These are phyloP conservation scores for Solenodon paradoxus DNA, from an alignment of 2,113 vertebrate genomes.

Conservation along the genomic window DNA sequence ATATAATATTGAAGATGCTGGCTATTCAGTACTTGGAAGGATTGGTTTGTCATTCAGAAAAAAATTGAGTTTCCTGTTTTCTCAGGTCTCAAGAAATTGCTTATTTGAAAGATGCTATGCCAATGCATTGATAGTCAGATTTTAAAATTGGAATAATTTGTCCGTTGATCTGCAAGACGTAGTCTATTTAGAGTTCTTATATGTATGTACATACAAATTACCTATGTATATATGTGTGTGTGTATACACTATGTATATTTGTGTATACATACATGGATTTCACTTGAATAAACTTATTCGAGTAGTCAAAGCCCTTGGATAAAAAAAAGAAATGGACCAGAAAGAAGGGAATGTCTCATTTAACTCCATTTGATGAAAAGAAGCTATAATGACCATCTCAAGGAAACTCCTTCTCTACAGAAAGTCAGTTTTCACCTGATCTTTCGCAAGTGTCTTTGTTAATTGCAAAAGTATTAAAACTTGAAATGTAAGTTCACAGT, in stretches of 20 bases:
- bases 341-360: not conserved
- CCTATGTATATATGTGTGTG: not conserved
- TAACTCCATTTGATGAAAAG: not conserved
- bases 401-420: not conserved
- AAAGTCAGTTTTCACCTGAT: not conserved
- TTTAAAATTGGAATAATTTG: not conserved
- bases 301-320: not conserved
- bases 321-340: not conserved
- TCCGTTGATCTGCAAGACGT: not conserved
- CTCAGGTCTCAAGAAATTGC: not conserved
- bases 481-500: not conserved
- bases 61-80: not conserved
- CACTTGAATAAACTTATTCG: not conserved
- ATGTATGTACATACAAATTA: not conserved
- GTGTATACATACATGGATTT: not conserved
- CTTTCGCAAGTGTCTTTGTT: not conserved
- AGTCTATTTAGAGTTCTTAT: not conserved
- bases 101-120: not conserved
- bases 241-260: not conserved
- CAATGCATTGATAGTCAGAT: not conserved
- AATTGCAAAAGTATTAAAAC: not conserved
- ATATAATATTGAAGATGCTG: not conserved
- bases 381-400: not conserved
- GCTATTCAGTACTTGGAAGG: not conserved
- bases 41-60: not conserved